These are phyloP conservation scores for Platysternon megacephalum DNA, from an alignment of 2,113 vertebrate genomes.

Conservation along the genomic window DNA sequence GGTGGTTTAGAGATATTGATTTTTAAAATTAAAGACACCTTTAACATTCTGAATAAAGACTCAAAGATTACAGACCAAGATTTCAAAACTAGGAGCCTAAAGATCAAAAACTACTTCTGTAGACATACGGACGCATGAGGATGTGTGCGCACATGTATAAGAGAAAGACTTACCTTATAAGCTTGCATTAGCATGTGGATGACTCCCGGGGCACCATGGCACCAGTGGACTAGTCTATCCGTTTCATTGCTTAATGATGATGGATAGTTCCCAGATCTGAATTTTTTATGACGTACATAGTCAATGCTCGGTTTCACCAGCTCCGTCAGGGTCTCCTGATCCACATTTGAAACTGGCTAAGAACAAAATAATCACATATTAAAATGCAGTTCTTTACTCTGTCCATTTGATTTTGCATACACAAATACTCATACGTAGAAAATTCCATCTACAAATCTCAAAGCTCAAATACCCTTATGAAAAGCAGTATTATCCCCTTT, in stretches of 20 bases:
- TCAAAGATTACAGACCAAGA: not conserved
- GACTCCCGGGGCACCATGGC: constrained; percentile 93
- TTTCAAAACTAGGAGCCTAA: not conserved
- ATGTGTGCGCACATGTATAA: not conserved
- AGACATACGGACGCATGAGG: accelerated
- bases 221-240: constrained; percentile 97
- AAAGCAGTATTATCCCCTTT: not conserved
- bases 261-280: constrained; percentile 95
- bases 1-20: not conserved
- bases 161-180: constrained; percentile 82
- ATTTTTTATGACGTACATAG: constrained; percentile 95
- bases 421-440: not conserved
- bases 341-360: constrained; percentile 88
- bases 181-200: constrained; percentile 93
- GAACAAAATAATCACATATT: not conserved
- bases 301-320: constrained; percentile 95
- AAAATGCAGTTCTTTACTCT: not conserved
- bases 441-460: constrained; percentile 22
- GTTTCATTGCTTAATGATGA: constrained; percentile 97
- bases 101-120: not conserved
- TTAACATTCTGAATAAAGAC: not conserved
- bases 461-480: not conserved
- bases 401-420: not conserved
- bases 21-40: not conserved
- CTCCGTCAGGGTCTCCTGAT: constrained; percentile 85